Evolutionary conservation across 2,888 invertebrate species (phyloP), one percentile per base, ranked within the genome.

Genomic region (Litoditis marina): DNA sequence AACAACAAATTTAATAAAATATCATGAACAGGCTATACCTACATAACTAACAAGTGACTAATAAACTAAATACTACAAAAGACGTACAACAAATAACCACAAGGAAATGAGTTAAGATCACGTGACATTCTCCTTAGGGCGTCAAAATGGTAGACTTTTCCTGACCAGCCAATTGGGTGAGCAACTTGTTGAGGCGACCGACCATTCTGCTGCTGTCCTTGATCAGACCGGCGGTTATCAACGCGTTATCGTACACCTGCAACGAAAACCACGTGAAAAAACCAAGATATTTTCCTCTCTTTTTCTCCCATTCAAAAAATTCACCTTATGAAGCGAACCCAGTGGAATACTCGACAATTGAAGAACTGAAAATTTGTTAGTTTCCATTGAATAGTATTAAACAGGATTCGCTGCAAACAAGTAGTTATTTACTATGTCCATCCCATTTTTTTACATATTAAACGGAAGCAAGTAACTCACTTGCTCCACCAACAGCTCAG

Each of bases 161-260:
- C 25, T 65, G 61, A 32, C 68, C 71, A 30, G 69, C 67, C 55
- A 75, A 32, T 7, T 63, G 60, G 1, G 77, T 72, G 56, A 80
- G 62, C 19, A 80, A 88, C 87, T 70, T 78, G 84, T 94, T 95
- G 86, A 96, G 89, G 60, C 91, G 88, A 2, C 88, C 88, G 31
- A 95, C 87, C 71, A 94, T 87, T 65, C 89, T 88, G 69, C 93
- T 87, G 0, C 95, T 91, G 86, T 96, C 94, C 83, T 93, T 90
- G 1, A 94, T 88, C 32, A 96, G 87, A 11, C 95, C 95, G 42
- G 95, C 95, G 4, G 91, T 90, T 11, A 94, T 91, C 92, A 96
- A 92, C 0, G 94, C 91, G 84, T 94, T 94, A 62, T 90, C 89
- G 84, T 94, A 95, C 42, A 96, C 84, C 89, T 90, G 83, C 64